Evolutionary conservation across 1,140 invertebrate genomes (phyloP), one percentile per base, ranked within the genome.

Genomic region (Conopomorpha cramerella): DNA sequence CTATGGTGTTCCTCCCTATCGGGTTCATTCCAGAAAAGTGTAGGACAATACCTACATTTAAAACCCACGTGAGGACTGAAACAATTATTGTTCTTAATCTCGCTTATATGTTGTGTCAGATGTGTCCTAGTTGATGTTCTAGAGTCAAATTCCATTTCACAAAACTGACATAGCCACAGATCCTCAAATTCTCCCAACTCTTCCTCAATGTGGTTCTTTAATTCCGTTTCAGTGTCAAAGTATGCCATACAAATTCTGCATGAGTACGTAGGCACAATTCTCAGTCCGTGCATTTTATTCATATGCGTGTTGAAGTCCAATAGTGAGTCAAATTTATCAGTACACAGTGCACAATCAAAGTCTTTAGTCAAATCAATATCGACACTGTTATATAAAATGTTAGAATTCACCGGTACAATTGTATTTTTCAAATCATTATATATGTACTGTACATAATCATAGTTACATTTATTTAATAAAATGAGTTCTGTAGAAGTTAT

Each of bases 91-190:
- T 45, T 56, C 30, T 68, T 63, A 23, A 77, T 51, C 8, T 43
- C 26, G 23, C 59, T 43, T 58, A 51, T 67, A 36, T 78, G 76
- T n/a, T 63, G 59, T 6, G 53, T 57, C 26, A 78, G 42, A 43
- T 78, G 76, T 7, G 40, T 41, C 32, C 76, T 61, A 2, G 63
- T 60, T 1, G 32, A 29, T 36, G 63, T 62, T 36, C 74, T 49
- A 23, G 65, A 58, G 35, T 61, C 50, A 58, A 74, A 78, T 38
- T 77, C 76, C 39, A 60, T 66, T 19, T 78, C 72, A 58, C 76
- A 78, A 47, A 77, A 74, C 44, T 78, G 76, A 53, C 76, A 78
- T 4, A 78, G 41, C 64, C 70, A 78, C 3, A 78, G 38, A 34
- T 78, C 65, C 15, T 71, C 61, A 50, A 77, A 78, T 3, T 73